Conservation (phyloP, 2,113 vertebrate genomes). For the Hassar affinis region DNA sequence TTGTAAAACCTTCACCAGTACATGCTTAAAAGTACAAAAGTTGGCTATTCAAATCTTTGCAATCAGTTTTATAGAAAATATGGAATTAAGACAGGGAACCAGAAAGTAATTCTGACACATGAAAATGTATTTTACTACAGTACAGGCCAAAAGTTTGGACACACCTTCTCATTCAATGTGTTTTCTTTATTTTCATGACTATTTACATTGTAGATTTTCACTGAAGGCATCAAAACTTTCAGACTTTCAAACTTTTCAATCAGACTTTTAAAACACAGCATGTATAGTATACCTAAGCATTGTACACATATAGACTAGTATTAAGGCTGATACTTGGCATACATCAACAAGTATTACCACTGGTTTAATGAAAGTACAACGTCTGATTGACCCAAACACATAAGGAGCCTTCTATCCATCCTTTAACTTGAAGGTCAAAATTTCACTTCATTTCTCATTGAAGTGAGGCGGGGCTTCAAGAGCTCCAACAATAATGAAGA, state of each 20-base stretch:
- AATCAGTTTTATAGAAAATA: neutral
- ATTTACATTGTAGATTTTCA: too few species aligned
- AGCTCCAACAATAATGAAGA: slow-evolving; percentile 62
- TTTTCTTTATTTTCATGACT: too few species aligned
- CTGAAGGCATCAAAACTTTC: too few species aligned
- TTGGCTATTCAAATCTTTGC: neutral
- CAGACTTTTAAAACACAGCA: neutral
- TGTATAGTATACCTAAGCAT: neutral
- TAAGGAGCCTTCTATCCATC: slow-evolving; percentile 24
- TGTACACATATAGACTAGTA: neutral
- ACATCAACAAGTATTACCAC: neutral
- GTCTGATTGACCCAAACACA: slow-evolving; percentile 5
- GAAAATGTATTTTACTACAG: too few species aligned
- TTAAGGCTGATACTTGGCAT: slow-evolving; percentile 7
- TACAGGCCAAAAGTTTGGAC: too few species aligned
- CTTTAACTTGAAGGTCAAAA: slow-evolving; percentile 69
- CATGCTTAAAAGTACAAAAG: too few species aligned
- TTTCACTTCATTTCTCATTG: slow-evolving; percentile 50
- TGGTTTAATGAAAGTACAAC: slow-evolving; percentile 26
- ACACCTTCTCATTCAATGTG: too few species aligned
- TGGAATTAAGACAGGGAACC: neutral
- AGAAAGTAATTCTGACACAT: neutral
- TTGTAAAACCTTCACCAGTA: neutral
- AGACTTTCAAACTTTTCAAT: neutral
- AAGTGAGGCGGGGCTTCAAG: slow-evolving; percentile 58